Evolutionary conservation across 2,888 invertebrate genomes (phyloP).

Genomic region (Cistogaster globosa): DNA sequence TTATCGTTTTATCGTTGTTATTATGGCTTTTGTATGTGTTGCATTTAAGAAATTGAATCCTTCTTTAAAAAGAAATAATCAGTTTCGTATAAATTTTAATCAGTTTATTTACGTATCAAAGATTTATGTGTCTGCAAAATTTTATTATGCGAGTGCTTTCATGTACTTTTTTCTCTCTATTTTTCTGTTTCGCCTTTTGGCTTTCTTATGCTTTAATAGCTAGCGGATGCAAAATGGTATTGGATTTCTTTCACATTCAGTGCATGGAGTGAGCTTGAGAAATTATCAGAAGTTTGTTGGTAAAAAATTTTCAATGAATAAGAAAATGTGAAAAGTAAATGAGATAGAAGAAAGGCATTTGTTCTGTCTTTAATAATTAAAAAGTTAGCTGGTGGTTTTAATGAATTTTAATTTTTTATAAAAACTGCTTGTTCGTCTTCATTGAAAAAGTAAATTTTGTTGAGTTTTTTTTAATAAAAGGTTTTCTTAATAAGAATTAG

Average conservation of each 20-base stretch:
- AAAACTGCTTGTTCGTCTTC: too few species aligned
- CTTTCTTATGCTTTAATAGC: background rate
- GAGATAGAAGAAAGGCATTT: background rate
- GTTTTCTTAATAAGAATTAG: too few species aligned
- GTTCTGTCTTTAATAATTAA: background rate
- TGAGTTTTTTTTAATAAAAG: too few species aligned
- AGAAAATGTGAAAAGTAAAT: background rate
- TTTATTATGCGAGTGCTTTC: conserved; percentile 28
- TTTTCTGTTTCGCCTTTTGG: background rate
- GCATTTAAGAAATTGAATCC: conserved; percentile 70
- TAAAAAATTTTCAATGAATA: conserved; percentile 2
- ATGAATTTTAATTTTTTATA: too few species aligned
- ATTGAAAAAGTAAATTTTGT: too few species aligned
- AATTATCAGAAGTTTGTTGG: background rate
- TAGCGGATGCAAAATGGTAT: conserved; percentile 17
- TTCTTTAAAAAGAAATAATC: conserved; percentile 75
- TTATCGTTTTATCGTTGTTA: conserved; percentile 24
- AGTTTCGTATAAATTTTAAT: conserved; percentile 81
- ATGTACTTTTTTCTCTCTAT: background rate
- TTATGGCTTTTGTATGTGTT: conserved; percentile 13
- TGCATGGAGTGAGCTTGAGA: background rate
- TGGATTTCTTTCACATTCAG: conserved; percentile 34
- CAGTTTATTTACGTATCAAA: conserved; percentile 72
- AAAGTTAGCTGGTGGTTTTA: too few species aligned
- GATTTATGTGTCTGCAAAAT: conserved; percentile 79